Base-by-base conservation (phyloP, 2,113 vertebrate species). In the Sula dactylatra region DNA sequence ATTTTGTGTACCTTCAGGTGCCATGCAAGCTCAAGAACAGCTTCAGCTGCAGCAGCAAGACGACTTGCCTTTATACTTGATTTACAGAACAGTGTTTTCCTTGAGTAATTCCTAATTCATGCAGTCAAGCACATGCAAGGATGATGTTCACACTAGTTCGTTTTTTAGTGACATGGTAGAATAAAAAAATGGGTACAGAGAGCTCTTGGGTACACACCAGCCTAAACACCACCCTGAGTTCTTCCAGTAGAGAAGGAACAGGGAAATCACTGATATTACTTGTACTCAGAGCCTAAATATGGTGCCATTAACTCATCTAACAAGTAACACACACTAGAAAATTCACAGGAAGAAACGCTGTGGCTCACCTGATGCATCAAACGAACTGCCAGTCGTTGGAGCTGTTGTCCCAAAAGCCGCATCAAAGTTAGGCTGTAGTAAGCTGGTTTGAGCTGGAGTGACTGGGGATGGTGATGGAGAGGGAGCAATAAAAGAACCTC, bases 351-450 rank as follows among this genome's bases (percentile, higher is more conserved):
- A 93, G 66, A 81, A 95, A 86, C 8, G 1, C 38, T 62, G 44
- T 54, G 64, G 76, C 98, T 98, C 96, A 99, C 99, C 99, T 98
- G 99, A 99, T 31, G 99, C 96, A 97, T 99, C 99, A 92, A 99
- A 98, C 0, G 98, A 99, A 97, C 98, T 98, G 97, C 98, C 98
- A 94, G 96, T 91, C 38, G 99, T 98, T 88, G 99, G 98, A 52
- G 97, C 97, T 71, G 94, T 79, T 98, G 98, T 97, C 66, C 98
- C 98, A 94, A 98, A 98, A 69, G 99, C 98, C 89, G 98, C 96
- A 93, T 99, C 98, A 36, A 99, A 99, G 92, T 98, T 98, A 85
- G 98, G 98, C 82, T 99, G 98, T 45, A 99, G 97, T 87, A 99
- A 98, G 97, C 98, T 98, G 71, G 98, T 98, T 94, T 99, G 99